Percentiles rank a stretch among this genome's conserved stretches.
Evolutionary conservation across 2,888 invertebrate genomes (phyloP).

Genomic region (Galeopsomyia nigrocyanea): DNA sequence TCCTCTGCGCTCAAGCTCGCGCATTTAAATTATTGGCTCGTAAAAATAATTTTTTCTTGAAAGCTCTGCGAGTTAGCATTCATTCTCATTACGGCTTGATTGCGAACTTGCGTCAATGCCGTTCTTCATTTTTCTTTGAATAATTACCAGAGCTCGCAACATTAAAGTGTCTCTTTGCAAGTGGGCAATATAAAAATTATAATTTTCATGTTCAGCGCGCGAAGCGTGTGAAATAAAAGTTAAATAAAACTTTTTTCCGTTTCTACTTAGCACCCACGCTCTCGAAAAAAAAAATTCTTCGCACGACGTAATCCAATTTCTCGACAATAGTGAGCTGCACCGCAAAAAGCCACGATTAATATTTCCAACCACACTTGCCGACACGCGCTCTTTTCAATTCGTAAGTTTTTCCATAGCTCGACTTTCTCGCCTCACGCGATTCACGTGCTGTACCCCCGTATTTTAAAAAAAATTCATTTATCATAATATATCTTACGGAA

Average conservation of each 20-base stretch:
- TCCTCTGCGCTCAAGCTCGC: not conserved
- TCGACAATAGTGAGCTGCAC: conserved; percentile 22
- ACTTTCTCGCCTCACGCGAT: conserved; percentile 16
- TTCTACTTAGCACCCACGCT: too few relatives aligned
- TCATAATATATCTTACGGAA: too few relatives aligned
- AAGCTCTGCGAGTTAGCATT: conserved; percentile 1
- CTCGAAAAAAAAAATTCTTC: not conserved
- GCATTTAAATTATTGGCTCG: conserved; percentile 33
- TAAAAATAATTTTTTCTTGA: conserved; percentile 28
- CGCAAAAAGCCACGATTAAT: conserved; percentile 12
- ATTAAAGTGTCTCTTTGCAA: too few relatives aligned
- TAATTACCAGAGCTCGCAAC: too few relatives aligned
- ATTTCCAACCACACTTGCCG: conserved; percentile 10
- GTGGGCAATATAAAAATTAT: too few relatives aligned
- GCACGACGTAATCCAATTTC: conserved; percentile 9
- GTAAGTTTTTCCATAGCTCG: conserved; percentile 24
- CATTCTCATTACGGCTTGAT: not conserved
- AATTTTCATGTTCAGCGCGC: too few relatives aligned
- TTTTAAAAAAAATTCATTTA: too few relatives aligned
- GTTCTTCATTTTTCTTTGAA: too few relatives aligned
- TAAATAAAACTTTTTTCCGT: too few relatives aligned
- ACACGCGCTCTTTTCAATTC: conserved; percentile 22
- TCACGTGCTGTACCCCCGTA: conserved; percentile 2
- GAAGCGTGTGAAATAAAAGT: too few relatives aligned
- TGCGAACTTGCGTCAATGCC: not conserved